phyloP scores from a whole-genome alignment of 2,113 vertebrate genomes.

The Centropristis striata region DNA sequence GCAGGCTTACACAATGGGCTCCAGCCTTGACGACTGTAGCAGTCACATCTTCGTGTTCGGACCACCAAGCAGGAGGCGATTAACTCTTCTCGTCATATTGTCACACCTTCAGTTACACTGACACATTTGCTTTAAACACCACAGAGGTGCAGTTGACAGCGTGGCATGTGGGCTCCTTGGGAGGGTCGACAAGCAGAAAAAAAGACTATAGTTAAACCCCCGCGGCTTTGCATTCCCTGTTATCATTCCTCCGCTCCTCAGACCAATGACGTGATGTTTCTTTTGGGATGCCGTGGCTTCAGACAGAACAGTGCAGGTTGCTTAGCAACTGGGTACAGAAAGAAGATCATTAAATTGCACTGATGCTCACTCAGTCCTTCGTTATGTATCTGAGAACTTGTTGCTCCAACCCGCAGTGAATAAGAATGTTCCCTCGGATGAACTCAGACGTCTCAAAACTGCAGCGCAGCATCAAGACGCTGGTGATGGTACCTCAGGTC shows the following conservation, averaged over 20 bases:
- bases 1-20: constrained; percentile 38
- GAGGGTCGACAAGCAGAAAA: background rate
- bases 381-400: constrained; percentile 66
- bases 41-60: constrained; percentile 14
- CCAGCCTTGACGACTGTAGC: constrained; percentile 18
- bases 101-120: constrained; percentile 15
- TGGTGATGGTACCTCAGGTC: background rate
- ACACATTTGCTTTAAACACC: background rate
- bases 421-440: constrained; percentile 7
- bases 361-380: constrained; percentile 70
- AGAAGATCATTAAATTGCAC: constrained; percentile 80
- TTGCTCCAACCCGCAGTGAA: constrained; percentile 55
- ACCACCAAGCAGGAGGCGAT: constrained; percentile 11
- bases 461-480: background rate
- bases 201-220: constrained; percentile 9
- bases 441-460: background rate
- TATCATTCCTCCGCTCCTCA: constrained; percentile 59
- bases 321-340: constrained; percentile 84
- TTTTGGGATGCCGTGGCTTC: constrained; percentile 73
- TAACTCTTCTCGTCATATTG: constrained; percentile 1
- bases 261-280: constrained; percentile 69
- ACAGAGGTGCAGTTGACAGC: background rate
- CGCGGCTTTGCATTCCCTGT: constrained; percentile 10
- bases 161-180: background rate
- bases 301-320: constrained; percentile 78